phyloP scores from a whole-genome alignment of 2,797 vertebrate genomes.

The Poeciliopsis presidionis region DNA sequence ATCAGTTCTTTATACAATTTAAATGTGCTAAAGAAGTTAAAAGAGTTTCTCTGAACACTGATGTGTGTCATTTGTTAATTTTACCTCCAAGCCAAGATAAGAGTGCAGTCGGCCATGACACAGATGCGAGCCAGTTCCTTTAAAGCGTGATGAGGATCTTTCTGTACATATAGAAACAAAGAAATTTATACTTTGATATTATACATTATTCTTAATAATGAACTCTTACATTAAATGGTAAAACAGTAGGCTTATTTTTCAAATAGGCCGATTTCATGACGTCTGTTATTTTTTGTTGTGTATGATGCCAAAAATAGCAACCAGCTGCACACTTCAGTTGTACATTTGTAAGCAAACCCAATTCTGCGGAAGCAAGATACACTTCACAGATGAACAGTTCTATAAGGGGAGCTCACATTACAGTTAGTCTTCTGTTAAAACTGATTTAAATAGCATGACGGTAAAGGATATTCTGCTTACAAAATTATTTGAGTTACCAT shows the following conservation, averaged over 20 bases:
- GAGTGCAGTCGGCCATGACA: constrained; percentile 91
- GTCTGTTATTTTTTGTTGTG: background rate
- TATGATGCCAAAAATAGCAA: constrained; percentile 3
- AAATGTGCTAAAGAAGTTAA: background rate
- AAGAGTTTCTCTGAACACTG: background rate
- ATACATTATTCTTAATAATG: background rate
- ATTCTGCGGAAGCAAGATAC: constrained; percentile 6
- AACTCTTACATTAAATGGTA: background rate
- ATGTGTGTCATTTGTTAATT: constrained; percentile 1
- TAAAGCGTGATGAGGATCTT: constrained; percentile 88
- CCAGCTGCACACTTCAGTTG: constrained; percentile 30
- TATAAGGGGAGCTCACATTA: constrained; percentile 21
- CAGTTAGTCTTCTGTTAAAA: background rate
- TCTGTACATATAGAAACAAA: constrained; percentile 70
- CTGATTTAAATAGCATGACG: constrained; percentile 8
- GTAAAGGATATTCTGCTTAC: background rate
- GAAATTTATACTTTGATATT: background rate
- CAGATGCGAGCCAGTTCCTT: constrained; percentile 92
- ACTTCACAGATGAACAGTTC: constrained; percentile 27
- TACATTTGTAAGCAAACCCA: constrained; percentile 4
- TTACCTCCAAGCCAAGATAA: constrained; percentile 93
- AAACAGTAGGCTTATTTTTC: background rate
- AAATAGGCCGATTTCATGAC: background rate
- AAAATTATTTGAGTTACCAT: background rate
- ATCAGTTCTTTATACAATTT: background rate